Conservation (phyloP, 1,140 invertebrate species). For the Trichoplusia ni region DNA sequence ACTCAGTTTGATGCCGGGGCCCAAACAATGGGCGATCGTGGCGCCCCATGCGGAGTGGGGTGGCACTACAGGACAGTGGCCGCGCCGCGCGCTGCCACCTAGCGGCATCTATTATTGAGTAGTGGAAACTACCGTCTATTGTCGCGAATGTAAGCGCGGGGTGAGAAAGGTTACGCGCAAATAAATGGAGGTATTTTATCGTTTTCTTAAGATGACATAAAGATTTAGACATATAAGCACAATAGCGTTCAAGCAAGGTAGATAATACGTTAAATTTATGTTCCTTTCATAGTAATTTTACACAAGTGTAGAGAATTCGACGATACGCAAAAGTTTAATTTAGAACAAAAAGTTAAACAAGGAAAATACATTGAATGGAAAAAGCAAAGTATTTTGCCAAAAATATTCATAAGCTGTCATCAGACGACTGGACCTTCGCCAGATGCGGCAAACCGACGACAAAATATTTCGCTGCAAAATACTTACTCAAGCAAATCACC, state of each 20-base stretch:
- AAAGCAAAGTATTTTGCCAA: conserved; percentile 71
- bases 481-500: conserved; percentile 74
- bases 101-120: conserved; percentile 74
- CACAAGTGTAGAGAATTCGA: neutral
- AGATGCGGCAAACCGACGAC: conserved; percentile 75
- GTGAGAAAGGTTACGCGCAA: conserved; percentile 47
- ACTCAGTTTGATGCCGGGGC: conserved; percentile 48
- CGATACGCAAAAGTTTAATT: conserved; percentile 50
- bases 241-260: neutral
- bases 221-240: conserved; percentile 29
- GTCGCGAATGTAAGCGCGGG: conserved; percentile 26
- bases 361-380: conserved; percentile 63
- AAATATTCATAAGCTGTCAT: conserved; percentile 82
- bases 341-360: conserved; percentile 64
- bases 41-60: conserved; percentile 74
- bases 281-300: neutral
- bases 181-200: conserved; percentile 46
- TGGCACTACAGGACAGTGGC: conserved; percentile 30
- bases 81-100: conserved; percentile 27
- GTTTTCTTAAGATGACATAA: conserved; percentile 26
- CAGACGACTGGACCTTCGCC: conserved; percentile 76
- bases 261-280: neutral
- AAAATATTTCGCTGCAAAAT: conserved; percentile 79
- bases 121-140: conserved; percentile 47
- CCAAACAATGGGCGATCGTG: conserved; percentile 76